These are phyloP conservation scores for Drosophila saltans DNA, from an alignment of 1,140 invertebrate species.

Conservation along the genomic window DNA sequence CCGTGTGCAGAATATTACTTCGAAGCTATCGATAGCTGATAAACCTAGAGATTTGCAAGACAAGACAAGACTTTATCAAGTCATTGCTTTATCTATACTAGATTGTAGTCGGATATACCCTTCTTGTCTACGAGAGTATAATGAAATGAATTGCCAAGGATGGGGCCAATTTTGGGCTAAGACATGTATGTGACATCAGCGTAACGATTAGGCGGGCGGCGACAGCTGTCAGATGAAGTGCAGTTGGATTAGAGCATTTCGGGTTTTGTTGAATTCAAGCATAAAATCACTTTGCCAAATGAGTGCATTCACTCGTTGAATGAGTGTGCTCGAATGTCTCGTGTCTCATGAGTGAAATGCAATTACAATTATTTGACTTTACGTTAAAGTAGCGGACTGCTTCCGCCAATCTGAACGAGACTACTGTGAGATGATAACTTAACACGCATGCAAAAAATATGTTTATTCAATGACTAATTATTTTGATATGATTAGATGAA, in stretches of 20 bases:
- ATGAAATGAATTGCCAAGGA: background rate
- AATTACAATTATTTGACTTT: too few species aligned
- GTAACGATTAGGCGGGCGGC: background rate
- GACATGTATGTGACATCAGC: background rate
- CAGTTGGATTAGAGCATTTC: background rate
- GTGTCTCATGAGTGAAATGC: too few species aligned
- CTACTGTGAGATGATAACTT: background rate
- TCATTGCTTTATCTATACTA: too few species aligned
- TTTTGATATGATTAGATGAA: background rate
- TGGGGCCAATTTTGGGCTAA: slow-evolving; percentile 1
- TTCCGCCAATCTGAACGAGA: too few species aligned
- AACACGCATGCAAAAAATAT: background rate
- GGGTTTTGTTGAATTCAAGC: background rate
- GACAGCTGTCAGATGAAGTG: slow-evolving; percentile 5
- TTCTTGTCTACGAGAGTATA: background rate
- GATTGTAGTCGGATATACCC: background rate
- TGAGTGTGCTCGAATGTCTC: too few species aligned
- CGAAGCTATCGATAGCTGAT: too few species aligned
- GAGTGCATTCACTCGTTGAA: background rate
- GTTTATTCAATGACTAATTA: background rate
- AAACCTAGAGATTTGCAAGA: too few species aligned
- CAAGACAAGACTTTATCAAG: too few species aligned
- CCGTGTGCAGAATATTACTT: too few species aligned
- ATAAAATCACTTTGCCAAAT: background rate
- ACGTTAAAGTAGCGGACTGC: too few species aligned